Conservation (phyloP, 2,888 invertebrate species). For the Dinocampus coccinellae region DNA sequence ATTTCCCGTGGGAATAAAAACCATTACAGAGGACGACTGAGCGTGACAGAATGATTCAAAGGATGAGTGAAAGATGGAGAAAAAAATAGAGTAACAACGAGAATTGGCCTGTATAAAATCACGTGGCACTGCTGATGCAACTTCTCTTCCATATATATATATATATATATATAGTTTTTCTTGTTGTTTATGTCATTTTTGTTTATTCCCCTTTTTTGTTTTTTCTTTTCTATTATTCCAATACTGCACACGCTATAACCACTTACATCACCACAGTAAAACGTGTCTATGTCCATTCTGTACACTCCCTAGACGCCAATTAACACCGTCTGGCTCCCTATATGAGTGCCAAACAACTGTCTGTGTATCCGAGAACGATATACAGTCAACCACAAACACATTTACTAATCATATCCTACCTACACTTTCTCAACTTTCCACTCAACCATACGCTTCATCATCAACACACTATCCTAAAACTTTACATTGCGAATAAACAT, state of each 20-base stretch:
- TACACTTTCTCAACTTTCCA: neutral
- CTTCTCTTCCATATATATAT: no score
- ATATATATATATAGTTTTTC: no score
- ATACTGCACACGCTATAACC: neutral
- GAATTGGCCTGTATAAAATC: conserved; percentile 1
- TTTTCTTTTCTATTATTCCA: neutral
- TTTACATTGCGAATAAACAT: neutral
- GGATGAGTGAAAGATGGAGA: neutral
- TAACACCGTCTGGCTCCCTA: conserved; percentile 3
- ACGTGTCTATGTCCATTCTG: conserved; percentile 6
- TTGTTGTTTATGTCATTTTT: no score
- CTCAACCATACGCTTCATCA: neutral
- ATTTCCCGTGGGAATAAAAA: conserved; percentile 39
- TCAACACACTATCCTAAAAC: neutral
- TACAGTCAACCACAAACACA: neutral
- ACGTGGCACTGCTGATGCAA: neutral
- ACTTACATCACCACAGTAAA: conserved; percentile 10
- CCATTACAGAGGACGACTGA: conserved; percentile 26
- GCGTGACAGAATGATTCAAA: neutral
- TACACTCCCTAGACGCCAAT: conserved; percentile 8
- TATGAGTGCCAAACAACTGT: neutral
- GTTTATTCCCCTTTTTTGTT: neutral
- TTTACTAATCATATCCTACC: neutral
- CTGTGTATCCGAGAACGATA: neutral
- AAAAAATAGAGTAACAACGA: neutral